Evolutionary conservation across 2,797 vertebrate genomes (phyloP).

Genomic region (Sebastes iracundus): DNA sequence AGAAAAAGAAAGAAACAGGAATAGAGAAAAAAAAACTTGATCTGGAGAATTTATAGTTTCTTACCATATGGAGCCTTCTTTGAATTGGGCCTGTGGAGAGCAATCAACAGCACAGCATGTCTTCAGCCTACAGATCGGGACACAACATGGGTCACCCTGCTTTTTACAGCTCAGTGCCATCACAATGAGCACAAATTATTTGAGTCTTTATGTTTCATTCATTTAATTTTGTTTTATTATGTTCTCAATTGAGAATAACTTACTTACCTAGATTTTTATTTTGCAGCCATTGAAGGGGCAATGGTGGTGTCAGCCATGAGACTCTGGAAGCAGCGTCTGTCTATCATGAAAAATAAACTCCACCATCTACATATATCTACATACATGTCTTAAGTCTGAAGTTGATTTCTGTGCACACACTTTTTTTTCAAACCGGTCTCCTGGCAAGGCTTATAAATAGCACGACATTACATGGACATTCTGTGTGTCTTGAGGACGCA

Average conservation of each 20-base stretch:
- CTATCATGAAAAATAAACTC: neutral
- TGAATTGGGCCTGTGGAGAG: slow-evolving; percentile 44
- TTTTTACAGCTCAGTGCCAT: neutral
- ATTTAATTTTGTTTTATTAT: neutral
- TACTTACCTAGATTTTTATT: neutral
- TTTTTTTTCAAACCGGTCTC: too few relatives aligned
- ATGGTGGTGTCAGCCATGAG: neutral
- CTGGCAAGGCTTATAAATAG: too few relatives aligned
- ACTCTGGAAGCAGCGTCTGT: neutral
- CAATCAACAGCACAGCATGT: slow-evolving; percentile 35
- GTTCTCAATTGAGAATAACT: neutral
- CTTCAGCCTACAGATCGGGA: neutral
- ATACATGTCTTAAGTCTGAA: neutral
- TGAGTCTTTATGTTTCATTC: neutral
- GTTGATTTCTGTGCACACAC: neutral
- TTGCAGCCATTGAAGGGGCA: neutral
- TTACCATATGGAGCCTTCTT: slow-evolving; percentile 48
- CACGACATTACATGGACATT: too few relatives aligned
- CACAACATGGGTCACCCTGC: neutral
- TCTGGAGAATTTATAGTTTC: slow-evolving; percentile 44
- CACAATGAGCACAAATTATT: neutral
- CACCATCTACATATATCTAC: neutral
- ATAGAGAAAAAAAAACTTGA: slow-evolving; percentile 25
- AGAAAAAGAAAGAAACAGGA: slow-evolving; percentile 26
- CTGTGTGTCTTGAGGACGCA: too few relatives aligned